Base-by-base conservation (phyloP, 2,888 invertebrate genomes). In the Cerceris ruficornis region DNA sequence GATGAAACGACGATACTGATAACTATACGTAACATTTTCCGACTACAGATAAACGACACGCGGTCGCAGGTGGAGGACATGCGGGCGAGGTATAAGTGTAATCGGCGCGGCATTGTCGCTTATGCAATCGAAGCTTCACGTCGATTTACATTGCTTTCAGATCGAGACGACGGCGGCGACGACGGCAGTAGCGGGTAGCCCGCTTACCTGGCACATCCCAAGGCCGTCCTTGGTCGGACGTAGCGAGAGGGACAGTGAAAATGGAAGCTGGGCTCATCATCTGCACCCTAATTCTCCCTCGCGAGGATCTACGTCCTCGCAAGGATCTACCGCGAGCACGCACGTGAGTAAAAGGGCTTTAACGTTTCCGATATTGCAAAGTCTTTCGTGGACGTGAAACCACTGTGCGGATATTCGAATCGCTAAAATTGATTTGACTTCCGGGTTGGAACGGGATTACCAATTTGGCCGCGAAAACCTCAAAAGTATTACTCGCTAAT, bases 141-240 rank as follows among this genome's bases (percentile, higher is more conserved):
- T 77, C 83, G 75, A 87, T 85, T 84, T 84, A 84, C 80, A 75
- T 70, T 74, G 81, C 69, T 87, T 86, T 59, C 87, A 91, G 90
- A 88, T 89, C 79, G 89, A 89, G 74, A 83, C 81, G 77, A 87
- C 85, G 71, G 84, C 86, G 84, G 83, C 69, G 39, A 77, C 85
- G 54, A 77, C 89, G 66, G 86, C 87, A 71, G 87, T 85, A 65
- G 80, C 84, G 66, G 83, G 87, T 59, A 88, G 84, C 75, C 87
- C 87, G 82, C 93, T 92, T 92, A 93, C 95, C 92, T 97, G 96
- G 96, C 96, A 96, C 93, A 96, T 97, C 92, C 96, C 97, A 88
- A 95, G 97, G 93, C 96, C 97, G 89, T 96, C 96, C 90, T 94
- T 97, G 86, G 94, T 93, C 83, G 90, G 90, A 17, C 89, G 89